Evolutionary conservation across 2,113 vertebrate genomes (phyloP).

Genomic region (Syngnathus floridae): DNA sequence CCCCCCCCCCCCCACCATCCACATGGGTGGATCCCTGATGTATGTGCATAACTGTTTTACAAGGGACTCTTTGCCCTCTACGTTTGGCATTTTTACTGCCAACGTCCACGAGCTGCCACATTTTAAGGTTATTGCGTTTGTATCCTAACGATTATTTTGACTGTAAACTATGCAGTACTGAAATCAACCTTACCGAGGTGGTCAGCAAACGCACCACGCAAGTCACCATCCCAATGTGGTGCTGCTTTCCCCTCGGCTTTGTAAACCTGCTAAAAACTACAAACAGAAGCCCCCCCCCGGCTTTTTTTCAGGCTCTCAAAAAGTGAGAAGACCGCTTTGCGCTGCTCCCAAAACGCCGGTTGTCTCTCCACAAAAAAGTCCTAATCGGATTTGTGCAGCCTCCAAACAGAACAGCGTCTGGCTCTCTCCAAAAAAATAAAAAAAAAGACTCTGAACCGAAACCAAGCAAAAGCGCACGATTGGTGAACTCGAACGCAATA

Average conservation of each 20-base stretch:
- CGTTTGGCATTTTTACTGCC: not conserved
- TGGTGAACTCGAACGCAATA: constrained; percentile 38
- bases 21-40: constrained; percentile 2
- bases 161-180: not conserved
- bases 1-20: not conserved
- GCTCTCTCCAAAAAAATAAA: constrained; percentile 8
- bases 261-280: constrained; percentile 17
- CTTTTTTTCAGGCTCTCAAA: constrained; percentile 2
- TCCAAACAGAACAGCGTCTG: constrained; percentile 14
- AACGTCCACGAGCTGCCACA: not conserved
- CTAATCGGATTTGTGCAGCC: constrained; percentile 16
- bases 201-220: constrained; percentile 43
- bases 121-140: not conserved
- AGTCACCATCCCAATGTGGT: constrained; percentile 18
- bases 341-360: constrained; percentile 13
- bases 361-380: constrained; percentile 1
- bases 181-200: constrained; percentile 49
- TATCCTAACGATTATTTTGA: not conserved
- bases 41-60: not conserved
- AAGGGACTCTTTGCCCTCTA: not conserved
- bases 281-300: not conserved
- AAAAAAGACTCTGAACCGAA: not conserved
- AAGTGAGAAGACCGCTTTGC: constrained; percentile 6
- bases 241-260: constrained; percentile 35
- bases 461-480: constrained; percentile 5